Percentiles rank a stretch among this genome's conserved stretches.
Conservation (phyloP, 2,888 invertebrate genomes). For the Chaitophorus viminalis region DNA sequence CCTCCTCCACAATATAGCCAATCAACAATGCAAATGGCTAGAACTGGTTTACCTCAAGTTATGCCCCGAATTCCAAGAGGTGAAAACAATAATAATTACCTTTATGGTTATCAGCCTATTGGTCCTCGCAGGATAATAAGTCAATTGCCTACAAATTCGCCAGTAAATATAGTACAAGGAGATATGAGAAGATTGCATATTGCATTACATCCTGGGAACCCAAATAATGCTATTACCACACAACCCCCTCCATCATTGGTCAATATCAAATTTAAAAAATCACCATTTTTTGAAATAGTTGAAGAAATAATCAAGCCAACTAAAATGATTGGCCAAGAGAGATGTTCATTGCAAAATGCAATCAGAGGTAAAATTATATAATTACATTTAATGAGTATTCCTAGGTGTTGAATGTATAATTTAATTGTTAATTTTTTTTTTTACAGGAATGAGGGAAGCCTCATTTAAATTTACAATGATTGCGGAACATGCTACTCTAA, state of each 20-base stretch:
- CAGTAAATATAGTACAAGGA: neutral
- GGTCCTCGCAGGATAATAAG: conserved; percentile 21
- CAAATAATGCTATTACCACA: neutral
- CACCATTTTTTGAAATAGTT: conserved; percentile 92
- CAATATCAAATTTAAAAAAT: conserved; percentile 88
- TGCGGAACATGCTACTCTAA: no score
- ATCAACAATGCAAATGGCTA: no score
- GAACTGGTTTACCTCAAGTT: conserved; percentile 31
- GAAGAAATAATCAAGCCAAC: conserved; percentile 91
- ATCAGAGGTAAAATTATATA: conserved; percentile 8
- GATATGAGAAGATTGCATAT: neutral
- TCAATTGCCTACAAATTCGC: neutral
- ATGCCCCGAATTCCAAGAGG: conserved; percentile 33
- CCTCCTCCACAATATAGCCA: no score
- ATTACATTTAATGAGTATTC: neutral
- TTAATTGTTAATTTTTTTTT: conserved; percentile 5
- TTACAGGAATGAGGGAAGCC: no score
- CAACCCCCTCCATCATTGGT: conserved; percentile 77
- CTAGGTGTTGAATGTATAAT: neutral
- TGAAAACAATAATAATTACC: conserved; percentile 12
- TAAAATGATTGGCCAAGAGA: conserved; percentile 71
- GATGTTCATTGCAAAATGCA: no score
- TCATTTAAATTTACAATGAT: no score
- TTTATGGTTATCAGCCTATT: conserved; percentile 12
- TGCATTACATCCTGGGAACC: neutral